Evolutionary conservation across 2,113 vertebrate species (phyloP).

Genomic region (Muscicapa adusta): DNA sequence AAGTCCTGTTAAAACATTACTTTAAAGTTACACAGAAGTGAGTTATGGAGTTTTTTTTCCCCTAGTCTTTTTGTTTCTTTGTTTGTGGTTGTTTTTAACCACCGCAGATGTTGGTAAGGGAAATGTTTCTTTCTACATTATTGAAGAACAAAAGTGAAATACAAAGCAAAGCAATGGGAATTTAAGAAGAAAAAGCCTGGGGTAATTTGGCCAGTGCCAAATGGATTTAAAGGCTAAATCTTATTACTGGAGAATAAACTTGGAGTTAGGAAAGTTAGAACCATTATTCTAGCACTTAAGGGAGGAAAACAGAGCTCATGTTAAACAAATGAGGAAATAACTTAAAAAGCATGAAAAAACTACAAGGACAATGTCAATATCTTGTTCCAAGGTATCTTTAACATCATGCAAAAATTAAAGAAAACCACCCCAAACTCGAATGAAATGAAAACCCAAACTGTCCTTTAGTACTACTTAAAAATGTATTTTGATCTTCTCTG

Average conservation of each 20-base stretch:
- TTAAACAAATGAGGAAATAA: neutral
- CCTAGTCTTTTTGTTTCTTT: neutral
- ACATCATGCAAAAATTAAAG: neutral
- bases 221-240: neutral
- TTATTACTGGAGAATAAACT: neutral
- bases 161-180: neutral
- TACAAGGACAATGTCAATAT: neutral
- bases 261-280: neutral
- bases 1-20: neutral
- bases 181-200: neutral
- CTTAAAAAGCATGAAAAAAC: neutral
- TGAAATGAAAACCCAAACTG: neutral
- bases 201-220: neutral
- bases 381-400: neutral
- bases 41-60: neutral
- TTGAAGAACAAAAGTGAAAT: neutral
- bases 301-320: neutral
- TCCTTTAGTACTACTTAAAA: neutral
- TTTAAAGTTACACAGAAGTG: neutral
- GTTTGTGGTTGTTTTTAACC: neutral
- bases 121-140: neutral
- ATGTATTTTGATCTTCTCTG: neutral
- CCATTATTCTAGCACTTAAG: neutral
- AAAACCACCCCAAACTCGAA: fast-evolving
- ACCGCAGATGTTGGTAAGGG: neutral